phyloP scores from a whole-genome alignment of 2,113 vertebrate species.

The Grammomys dolichurus region DNA sequence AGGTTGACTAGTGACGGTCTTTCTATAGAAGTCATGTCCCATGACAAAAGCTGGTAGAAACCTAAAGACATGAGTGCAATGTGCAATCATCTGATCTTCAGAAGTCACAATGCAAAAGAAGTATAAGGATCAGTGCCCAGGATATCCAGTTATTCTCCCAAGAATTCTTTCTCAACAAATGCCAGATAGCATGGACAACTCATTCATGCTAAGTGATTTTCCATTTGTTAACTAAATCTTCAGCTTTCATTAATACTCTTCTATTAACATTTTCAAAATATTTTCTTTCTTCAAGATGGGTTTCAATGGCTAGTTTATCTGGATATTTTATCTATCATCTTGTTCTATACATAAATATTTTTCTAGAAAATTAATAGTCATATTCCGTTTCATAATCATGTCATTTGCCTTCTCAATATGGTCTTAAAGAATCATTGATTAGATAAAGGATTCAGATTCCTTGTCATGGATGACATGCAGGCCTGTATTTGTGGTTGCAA shows the following conservation, averaged over 20 bases:
- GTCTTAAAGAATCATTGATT: neutral
- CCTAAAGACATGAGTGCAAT: neutral
- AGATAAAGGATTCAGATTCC: neutral
- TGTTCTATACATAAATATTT: neutral
- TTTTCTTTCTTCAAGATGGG: neutral
- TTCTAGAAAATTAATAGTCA: neutral
- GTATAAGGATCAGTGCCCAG: fast-evolving
- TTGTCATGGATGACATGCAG: fast-evolving
- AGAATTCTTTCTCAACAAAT: neutral
- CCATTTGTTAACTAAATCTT: neutral
- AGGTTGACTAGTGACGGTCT: neutral
- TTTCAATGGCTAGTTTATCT: neutral
- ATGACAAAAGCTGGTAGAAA: neutral
- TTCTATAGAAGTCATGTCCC: neutral
- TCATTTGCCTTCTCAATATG: neutral
- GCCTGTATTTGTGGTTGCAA: neutral
- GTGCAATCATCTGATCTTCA: neutral
- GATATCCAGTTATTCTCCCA: fast-evolving
- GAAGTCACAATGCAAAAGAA: neutral
- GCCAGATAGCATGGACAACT: neutral
- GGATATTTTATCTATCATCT: neutral
- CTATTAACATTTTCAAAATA: neutral
- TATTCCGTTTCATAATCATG: neutral
- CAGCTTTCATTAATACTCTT: neutral
- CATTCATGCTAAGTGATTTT: neutral